A percentile compares a stretch with the other conserved stretches of the same genome.
These are phyloP conservation scores for Miichthys miiuy DNA, from an alignment of 2,797 vertebrate species.

Conservation along the genomic window DNA sequence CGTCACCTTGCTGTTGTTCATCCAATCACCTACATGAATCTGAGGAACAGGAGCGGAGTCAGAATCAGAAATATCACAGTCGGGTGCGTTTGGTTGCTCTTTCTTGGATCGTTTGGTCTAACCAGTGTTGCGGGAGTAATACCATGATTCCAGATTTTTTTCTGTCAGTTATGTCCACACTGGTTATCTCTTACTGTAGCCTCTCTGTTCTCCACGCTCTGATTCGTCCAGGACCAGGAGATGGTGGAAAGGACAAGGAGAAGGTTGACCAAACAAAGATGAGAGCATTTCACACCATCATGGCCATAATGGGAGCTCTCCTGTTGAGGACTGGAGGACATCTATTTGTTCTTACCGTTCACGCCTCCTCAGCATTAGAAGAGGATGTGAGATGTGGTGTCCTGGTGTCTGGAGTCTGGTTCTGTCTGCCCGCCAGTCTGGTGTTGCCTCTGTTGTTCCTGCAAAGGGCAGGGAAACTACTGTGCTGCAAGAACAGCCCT, in stretches of 20 bases:
- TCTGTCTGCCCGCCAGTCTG: slow-evolving; percentile 37
- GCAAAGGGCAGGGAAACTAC: slow-evolving; percentile 26
- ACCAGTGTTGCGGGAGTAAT: rapidly evolving
- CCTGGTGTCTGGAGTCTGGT: slow-evolving; percentile 3
- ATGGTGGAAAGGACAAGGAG: background rate
- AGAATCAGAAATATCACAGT: slow-evolving; percentile 30
- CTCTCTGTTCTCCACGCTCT: slow-evolving; percentile 6
- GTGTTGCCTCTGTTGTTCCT: slow-evolving; percentile 52
- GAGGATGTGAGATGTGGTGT: background rate
- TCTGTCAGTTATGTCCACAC: rapidly evolving
- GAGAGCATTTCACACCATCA: slow-evolving; percentile 41
- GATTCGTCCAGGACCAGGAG: slow-evolving; percentile 16
- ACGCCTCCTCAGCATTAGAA: background rate
- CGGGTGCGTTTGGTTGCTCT: background rate
- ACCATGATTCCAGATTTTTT: rapidly evolving
- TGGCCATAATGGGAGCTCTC: slow-evolving; percentile 17
- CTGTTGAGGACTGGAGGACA: background rate
- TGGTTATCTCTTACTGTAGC: slow-evolving; percentile 4
- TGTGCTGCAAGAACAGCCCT: background rate
- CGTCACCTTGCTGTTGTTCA: slow-evolving; percentile 58
- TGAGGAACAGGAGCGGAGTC: slow-evolving; percentile 20
- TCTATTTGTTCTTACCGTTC: background rate
- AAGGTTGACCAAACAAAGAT: slow-evolving; percentile 14
- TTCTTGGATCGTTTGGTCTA: background rate
- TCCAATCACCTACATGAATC: slow-evolving; percentile 50